Conservation (phyloP, 2,888 invertebrate species). For the Chrysotoxum bicinctum region DNA sequence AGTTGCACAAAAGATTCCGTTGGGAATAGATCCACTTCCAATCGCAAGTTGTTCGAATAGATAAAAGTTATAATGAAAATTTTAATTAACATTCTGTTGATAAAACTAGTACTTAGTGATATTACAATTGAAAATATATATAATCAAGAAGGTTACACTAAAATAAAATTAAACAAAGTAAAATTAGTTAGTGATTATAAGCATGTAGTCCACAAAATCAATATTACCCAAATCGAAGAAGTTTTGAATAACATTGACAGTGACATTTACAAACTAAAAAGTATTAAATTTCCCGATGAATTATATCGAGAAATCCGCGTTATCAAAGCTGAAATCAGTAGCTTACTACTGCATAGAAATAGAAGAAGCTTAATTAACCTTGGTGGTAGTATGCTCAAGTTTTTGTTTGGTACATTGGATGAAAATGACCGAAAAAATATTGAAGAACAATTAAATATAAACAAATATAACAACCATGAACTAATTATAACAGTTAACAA, state of each 20-base stretch:
- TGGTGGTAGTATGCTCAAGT: neutral
- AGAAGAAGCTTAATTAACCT: neutral
- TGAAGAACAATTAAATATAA: neutral
- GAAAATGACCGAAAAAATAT: neutral
- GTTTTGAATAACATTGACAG: neutral
- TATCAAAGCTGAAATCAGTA: neutral
- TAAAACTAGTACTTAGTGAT: neutral
- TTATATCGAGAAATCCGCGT: neutral
- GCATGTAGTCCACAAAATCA: neutral
- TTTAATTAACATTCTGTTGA: neutral
- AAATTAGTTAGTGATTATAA: neutral
- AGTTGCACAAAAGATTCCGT: neutral
- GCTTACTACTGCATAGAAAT: neutral
- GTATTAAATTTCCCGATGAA: neutral
- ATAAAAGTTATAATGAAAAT: neutral
- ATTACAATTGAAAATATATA: neutral
- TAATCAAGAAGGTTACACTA: neutral
- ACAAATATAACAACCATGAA: no score
- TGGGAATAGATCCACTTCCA: neutral
- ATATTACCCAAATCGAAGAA: neutral
- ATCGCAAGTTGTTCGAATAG: neutral
- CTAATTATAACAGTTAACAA: no score
- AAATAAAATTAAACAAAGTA: neutral
- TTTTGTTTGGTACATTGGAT: constrained; percentile 1
- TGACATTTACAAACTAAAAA: neutral